A percentile compares a stretch with the other conserved stretches of the same genome.
These are phyloP conservation scores for Triplophysa yarkandensis DNA, from an alignment of 2,797 vertebrate species.

Conservation along the genomic window DNA sequence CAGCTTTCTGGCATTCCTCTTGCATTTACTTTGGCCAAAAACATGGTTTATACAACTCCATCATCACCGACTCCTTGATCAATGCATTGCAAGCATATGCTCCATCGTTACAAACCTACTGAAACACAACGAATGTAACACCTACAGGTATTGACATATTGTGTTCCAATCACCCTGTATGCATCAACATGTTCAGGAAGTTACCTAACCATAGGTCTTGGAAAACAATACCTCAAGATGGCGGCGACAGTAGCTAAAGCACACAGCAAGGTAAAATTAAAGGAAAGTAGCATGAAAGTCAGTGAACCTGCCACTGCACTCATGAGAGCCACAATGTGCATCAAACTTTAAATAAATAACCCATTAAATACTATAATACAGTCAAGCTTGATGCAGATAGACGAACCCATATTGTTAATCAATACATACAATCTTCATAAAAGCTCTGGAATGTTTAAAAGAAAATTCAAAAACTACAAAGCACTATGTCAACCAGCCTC, in stretches of 20 bases:
- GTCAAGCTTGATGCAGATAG: constrained; percentile 45
- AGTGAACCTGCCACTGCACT: constrained; percentile 60
- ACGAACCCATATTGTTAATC: constrained; percentile 33
- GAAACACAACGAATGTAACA: background rate
- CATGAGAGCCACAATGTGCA: constrained; percentile 44
- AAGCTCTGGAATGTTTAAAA: constrained; percentile 31
- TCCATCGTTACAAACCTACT: too few species aligned
- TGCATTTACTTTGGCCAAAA: background rate
- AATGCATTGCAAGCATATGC: background rate
- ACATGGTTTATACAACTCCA: background rate
- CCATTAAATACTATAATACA: constrained; percentile 70
- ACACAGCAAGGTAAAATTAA: constrained; percentile 3
- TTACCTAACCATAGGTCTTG: too few species aligned
- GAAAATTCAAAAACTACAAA: background rate
- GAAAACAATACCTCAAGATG: background rate
- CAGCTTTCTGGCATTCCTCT: constrained; percentile 10
- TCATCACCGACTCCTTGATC: background rate
- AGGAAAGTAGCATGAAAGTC: constrained; percentile 43
- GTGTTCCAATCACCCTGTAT: background rate
- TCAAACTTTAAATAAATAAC: constrained; percentile 68
- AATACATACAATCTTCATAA: constrained; percentile 29
- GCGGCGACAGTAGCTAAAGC: constrained; percentile 9
- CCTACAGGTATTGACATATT: background rate
- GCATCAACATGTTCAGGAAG: too few species aligned
- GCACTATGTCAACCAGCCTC: constrained; percentile 3